phyloP scores from a whole-genome alignment of 2,797 vertebrate species.

The Furcifer pardalis region DNA sequence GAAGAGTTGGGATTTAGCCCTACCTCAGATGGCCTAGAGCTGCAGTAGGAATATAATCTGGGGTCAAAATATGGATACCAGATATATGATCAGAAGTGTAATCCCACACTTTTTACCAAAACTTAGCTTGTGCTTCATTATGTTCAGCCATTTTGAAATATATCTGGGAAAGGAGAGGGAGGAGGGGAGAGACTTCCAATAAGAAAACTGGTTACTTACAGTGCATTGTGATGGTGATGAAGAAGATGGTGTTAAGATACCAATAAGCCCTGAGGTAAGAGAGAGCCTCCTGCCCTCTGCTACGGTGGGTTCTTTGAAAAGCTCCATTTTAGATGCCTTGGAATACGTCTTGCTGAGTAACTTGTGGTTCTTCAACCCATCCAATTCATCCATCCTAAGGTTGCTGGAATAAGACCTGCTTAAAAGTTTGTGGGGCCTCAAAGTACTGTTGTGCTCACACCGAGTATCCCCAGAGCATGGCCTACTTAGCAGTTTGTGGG shows the following conservation, averaged over 20 bases:
- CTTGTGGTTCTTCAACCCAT: constrained; percentile 85
- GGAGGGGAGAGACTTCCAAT: constrained; percentile 25
- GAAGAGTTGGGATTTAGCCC: no score
- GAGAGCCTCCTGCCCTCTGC: constrained; percentile 87
- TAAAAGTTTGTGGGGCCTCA: constrained; percentile 86
- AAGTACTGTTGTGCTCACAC: constrained; percentile 81
- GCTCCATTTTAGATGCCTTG: constrained; percentile 83
- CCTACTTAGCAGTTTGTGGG: constrained; percentile 83
- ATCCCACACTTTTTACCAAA: neutral
- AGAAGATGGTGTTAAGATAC: constrained; percentile 88
- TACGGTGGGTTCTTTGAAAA: constrained; percentile 82
- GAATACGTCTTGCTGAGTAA: constrained; percentile 85
- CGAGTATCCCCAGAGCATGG: constrained; percentile 83
- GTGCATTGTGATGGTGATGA: constrained; percentile 79
- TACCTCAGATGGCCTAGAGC: neutral
- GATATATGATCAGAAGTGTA: neutral
- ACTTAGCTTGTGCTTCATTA: neutral
- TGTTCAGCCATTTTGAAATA: constrained; percentile 6
- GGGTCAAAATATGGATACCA: neutral
- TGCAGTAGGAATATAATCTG: neutral
- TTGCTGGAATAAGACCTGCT: constrained; percentile 85
- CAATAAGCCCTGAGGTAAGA: constrained; percentile 93
- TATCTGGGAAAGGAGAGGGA: neutral
- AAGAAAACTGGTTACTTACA: constrained; percentile 74
- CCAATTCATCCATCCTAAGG: constrained; percentile 84